These are phyloP conservation scores for Platanista minor DNA, from an alignment of 2,113 vertebrate genomes.

Conservation along the genomic window DNA sequence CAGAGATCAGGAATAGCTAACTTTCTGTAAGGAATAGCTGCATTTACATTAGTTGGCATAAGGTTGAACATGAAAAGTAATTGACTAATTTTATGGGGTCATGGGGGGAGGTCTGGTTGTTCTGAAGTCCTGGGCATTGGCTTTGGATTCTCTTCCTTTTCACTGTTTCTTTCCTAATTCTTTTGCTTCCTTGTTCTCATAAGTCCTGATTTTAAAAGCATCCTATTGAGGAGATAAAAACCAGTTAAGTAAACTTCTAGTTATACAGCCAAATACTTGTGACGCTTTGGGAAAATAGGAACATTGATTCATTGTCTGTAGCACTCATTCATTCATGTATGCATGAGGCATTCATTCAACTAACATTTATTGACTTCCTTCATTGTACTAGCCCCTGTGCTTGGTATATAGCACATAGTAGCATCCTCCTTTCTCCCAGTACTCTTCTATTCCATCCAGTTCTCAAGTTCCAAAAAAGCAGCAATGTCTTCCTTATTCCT, in stretches of 20 bases:
- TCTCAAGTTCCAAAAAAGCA: neutral
- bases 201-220: neutral
- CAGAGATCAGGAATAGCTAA: neutral
- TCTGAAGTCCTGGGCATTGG: neutral
- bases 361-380: neutral
- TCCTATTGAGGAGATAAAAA: neutral
- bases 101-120: neutral
- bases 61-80: neutral
- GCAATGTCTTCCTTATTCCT: neutral
- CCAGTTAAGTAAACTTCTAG: neutral
- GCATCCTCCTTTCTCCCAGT: neutral
- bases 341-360: neutral
- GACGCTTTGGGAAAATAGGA: neutral
- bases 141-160: neutral
- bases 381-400: too few species aligned
- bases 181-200: neutral
- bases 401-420: rapidly evolving
- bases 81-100: neutral
- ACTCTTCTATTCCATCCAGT: neutral
- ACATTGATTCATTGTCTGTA: neutral
- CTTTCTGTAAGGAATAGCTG: neutral
- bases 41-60: neutral
- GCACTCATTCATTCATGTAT: neutral
- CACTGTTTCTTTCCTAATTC: neutral
- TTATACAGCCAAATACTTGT: neutral